Evolutionary conservation across 2,797 vertebrate genomes (phyloP).

Genomic region (Saguinus oedipus): DNA sequence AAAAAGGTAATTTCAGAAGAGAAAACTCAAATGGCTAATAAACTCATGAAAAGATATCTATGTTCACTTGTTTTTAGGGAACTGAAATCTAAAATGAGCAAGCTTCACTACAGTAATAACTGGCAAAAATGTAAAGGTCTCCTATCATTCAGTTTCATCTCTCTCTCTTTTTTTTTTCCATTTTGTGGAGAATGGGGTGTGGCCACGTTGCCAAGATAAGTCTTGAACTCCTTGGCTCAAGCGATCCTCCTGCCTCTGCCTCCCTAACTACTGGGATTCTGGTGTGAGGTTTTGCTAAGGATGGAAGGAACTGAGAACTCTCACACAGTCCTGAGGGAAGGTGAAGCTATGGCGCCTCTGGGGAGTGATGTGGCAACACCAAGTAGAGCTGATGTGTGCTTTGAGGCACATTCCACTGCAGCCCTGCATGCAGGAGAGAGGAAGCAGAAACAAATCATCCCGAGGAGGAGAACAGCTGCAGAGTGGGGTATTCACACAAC

Average conservation of each 20-base stretch:
- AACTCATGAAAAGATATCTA: neutral
- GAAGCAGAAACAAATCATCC: neutral
- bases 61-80: neutral
- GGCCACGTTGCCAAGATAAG: neutral
- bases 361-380: neutral
- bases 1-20: neutral
- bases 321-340: neutral
- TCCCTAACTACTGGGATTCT: neutral
- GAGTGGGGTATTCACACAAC: neutral
- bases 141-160: neutral
- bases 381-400: neutral
- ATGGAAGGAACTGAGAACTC: neutral
- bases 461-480: neutral
- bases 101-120: neutral
- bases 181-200: neutral
- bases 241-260: neutral
- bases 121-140: neutral
- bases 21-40: neutral
- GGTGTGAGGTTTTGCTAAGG: neutral
- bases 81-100: conserved; percentile 2
- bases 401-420: neutral
- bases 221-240: neutral
- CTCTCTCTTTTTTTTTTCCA: neutral
- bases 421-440: neutral
- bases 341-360: neutral